Evolutionary conservation across 1,140 invertebrate species (phyloP).

Genomic region (Brachionus rotundiformis): DNA sequence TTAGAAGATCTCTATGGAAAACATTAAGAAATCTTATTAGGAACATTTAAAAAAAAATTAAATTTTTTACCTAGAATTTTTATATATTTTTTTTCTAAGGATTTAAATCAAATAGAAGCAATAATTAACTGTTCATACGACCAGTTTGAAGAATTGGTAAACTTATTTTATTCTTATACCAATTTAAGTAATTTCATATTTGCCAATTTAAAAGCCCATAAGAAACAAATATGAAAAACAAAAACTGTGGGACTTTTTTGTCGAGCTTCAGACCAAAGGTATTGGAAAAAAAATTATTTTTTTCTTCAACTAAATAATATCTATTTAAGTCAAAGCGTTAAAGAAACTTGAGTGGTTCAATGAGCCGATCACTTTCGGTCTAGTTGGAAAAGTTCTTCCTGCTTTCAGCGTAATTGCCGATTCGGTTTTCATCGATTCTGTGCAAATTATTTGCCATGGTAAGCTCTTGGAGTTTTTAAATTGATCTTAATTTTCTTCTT

Average conservation of each 20-base stretch:
- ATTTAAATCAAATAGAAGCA: slow-evolving; percentile 46
- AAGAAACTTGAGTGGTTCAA: slow-evolving; percentile 50
- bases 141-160: slow-evolving; percentile 39
- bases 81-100: not conserved
- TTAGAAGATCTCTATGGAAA: too few relatives aligned
- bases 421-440: slow-evolving; percentile 14
- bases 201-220: not conserved
- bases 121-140: slow-evolving; percentile 40
- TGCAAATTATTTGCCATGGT: slow-evolving; percentile 46
- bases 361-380: slow-evolving; percentile 35
- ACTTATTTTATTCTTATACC: not conserved
- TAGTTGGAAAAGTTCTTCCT: not conserved
- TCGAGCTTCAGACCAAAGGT: slow-evolving; percentile 36
- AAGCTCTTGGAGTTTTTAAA: not conserved
- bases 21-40: too few relatives aligned
- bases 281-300: not conserved
- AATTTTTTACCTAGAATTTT: too few relatives aligned
- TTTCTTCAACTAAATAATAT: too few relatives aligned
- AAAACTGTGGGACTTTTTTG: slow-evolving; percentile 45
- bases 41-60: too few relatives aligned
- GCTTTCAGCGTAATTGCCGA: slow-evolving; percentile 17
- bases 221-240: slow-evolving; percentile 7
- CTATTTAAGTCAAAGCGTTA: not conserved
- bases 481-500: not conserved
- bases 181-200: not conserved